Percentiles rank a stretch among this genome's conserved stretches.
Conservation (phyloP, 2,888 invertebrate genomes). For the Ophion ventricosus region DNA sequence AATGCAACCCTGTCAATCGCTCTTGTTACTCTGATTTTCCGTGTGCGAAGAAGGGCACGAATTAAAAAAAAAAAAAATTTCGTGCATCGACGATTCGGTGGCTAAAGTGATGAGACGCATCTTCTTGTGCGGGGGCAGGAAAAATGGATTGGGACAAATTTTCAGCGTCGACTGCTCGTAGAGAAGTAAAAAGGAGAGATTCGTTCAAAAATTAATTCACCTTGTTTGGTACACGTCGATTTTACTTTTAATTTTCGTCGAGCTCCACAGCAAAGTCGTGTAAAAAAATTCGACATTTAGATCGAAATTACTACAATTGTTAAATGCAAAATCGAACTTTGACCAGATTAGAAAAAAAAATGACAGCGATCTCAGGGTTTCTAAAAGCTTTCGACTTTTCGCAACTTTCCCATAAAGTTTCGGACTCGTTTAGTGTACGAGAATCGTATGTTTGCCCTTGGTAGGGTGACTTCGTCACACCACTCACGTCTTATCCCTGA, state of each 20-base stretch:
- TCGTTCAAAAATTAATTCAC: background rate
- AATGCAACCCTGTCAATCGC: slow-evolving; percentile 51
- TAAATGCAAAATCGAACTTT: too few relatives aligned
- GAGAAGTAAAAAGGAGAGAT: background rate
- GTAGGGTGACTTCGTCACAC: slow-evolving; percentile 61
- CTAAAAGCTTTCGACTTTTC: slow-evolving; percentile 29
- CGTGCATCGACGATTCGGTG: too few relatives aligned
- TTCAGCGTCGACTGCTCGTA: too few relatives aligned
- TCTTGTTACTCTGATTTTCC: background rate
- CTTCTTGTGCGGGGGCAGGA: too few relatives aligned
- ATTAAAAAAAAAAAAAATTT: background rate
- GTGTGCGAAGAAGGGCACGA: background rate
- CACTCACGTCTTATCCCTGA: slow-evolving; percentile 54
- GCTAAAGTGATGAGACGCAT: too few relatives aligned
- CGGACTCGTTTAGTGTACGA: slow-evolving; percentile 14
- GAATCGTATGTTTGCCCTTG: slow-evolving; percentile 55
- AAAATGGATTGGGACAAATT: too few relatives aligned
- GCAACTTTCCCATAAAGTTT: slow-evolving; percentile 24
- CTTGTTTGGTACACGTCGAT: background rate
- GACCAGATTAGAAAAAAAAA: too few relatives aligned
- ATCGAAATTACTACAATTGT: background rate
- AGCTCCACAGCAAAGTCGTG: too few relatives aligned
- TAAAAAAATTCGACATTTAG: background rate
- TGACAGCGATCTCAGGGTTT: background rate
- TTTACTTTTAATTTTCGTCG: too few relatives aligned